phyloP scores from a whole-genome alignment of 2,113 vertebrate genomes.

The Thalassarche chlororhynchos region DNA sequence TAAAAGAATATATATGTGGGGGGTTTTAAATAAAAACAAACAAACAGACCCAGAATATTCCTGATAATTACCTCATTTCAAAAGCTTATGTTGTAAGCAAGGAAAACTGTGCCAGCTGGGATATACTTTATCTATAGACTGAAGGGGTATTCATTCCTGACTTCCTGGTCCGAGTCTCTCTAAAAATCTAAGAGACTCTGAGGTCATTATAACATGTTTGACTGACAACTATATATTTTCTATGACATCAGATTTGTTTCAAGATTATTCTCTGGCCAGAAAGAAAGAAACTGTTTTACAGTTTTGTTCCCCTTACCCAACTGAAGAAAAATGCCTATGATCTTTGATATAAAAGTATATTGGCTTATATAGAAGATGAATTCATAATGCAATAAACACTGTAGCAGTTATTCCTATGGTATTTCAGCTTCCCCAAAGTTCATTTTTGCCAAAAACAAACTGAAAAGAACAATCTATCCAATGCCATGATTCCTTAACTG shows the following conservation, averaged over 20 bases:
- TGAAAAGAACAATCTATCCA: not conserved
- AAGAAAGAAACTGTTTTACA: not conserved
- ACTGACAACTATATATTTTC: not conserved
- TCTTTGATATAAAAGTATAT: not conserved
- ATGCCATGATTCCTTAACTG: not conserved
- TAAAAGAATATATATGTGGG: not conserved
- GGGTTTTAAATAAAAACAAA: not conserved
- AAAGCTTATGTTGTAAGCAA: not conserved
- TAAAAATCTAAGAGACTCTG: not conserved
- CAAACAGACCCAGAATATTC: not conserved
- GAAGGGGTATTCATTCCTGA: not conserved
- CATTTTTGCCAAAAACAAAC: not conserved
- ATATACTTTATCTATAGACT: not conserved
- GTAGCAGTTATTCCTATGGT: not conserved
- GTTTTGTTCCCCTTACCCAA: not conserved
- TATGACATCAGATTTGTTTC: not conserved
- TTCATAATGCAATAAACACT: not conserved
- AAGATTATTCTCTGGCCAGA: not conserved
- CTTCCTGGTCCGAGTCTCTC: not conserved
- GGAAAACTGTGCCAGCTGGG: not conserved
- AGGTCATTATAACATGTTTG: not conserved
- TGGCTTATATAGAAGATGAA: not conserved
- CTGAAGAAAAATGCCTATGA: not conserved
- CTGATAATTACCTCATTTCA: fast-evolving
- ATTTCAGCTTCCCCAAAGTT: not conserved